These are phyloP conservation scores for Eupithecia centaureata DNA, from an alignment of 2,888 invertebrate genomes.

Conservation along the genomic window DNA sequence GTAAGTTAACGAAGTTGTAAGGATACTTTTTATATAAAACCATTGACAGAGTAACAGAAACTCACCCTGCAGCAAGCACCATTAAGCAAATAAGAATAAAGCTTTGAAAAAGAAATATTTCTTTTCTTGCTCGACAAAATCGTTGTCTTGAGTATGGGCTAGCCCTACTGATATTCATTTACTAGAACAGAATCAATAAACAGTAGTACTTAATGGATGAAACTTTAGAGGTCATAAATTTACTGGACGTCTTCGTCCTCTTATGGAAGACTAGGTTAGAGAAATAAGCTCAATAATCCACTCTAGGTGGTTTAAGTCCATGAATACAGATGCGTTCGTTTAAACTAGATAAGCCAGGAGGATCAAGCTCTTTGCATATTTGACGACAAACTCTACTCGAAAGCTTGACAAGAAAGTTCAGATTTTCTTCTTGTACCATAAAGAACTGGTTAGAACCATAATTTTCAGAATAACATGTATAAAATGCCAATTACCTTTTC, in stretches of 20 bases:
- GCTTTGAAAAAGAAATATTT: too few species aligned
- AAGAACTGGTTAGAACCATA: not conserved
- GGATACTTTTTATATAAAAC: not conserved
- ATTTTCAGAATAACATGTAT: not conserved
- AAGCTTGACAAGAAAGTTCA: constrained; percentile 1
- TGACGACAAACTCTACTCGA: constrained; percentile 12
- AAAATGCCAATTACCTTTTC: not conserved
- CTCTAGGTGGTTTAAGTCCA: constrained; percentile 17
- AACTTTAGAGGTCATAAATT: not conserved
- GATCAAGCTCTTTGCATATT: constrained; percentile 24
- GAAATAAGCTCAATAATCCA: constrained; percentile 21
- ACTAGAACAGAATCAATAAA: not conserved
- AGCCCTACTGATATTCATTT: not conserved
- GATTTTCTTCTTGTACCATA: not conserved
- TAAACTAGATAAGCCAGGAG: constrained; percentile 22
- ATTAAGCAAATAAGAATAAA: not conserved
- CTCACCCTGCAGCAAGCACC: not conserved
- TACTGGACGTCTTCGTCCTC: not conserved
- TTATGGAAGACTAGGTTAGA: constrained; percentile 11
- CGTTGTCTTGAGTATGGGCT: not conserved
- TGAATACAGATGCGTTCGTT: constrained; percentile 30
- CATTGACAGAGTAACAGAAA: not conserved
- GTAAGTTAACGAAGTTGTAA: not conserved
- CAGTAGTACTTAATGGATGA: not conserved
- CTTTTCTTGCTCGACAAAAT: not conserved